phyloP scores from a whole-genome alignment of 2,113 vertebrate species.

The Plectropomus leopardus region DNA sequence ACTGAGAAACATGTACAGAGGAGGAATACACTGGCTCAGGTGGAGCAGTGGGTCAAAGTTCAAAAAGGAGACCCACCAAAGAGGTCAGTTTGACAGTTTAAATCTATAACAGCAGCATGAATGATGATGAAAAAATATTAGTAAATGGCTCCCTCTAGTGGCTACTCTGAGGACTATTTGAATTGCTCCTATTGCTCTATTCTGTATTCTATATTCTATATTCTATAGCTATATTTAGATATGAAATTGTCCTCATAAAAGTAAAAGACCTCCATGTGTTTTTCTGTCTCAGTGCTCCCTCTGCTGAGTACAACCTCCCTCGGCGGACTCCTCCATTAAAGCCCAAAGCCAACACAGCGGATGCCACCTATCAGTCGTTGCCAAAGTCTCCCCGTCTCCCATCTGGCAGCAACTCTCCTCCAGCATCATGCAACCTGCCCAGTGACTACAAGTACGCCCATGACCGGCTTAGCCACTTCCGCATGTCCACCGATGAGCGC shows the following conservation, averaged over 20 bases:
- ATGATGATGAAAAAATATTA: background rate
- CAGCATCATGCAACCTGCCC: conserved; percentile 88
- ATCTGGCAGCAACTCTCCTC: conserved; percentile 88
- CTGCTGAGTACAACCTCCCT: conserved; percentile 88
- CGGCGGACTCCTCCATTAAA: conserved; percentile 89
- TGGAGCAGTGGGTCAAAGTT: conserved; percentile 95
- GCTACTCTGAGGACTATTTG: conserved; percentile 13
- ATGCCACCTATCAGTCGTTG: conserved; percentile 92
- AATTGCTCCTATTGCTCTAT: background rate
- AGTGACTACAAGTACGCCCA: conserved; percentile 99
- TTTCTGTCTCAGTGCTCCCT: conserved; percentile 79
- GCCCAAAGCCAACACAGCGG: conserved; percentile 84
- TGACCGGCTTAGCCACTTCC: conserved; percentile 96
- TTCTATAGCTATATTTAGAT: background rate
- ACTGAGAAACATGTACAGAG: conserved; percentile 92
- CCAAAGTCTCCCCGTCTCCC: conserved; percentile 90
- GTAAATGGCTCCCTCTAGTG: conserved; percentile 74
- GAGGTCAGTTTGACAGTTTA: conserved; percentile 87
- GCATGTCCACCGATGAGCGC: conserved; percentile 96
- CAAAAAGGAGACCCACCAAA: conserved; percentile 91
- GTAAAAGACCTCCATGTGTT: background rate
- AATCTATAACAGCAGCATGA: conserved; percentile 11
- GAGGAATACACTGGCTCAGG: conserved; percentile 92
- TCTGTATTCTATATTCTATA: too few relatives aligned
- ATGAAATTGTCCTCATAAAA: background rate